These are phyloP conservation scores for Zoanthus solanderi DNA, from an alignment of 92 coral and sea anemone species.

Conservation along the genomic window DNA sequence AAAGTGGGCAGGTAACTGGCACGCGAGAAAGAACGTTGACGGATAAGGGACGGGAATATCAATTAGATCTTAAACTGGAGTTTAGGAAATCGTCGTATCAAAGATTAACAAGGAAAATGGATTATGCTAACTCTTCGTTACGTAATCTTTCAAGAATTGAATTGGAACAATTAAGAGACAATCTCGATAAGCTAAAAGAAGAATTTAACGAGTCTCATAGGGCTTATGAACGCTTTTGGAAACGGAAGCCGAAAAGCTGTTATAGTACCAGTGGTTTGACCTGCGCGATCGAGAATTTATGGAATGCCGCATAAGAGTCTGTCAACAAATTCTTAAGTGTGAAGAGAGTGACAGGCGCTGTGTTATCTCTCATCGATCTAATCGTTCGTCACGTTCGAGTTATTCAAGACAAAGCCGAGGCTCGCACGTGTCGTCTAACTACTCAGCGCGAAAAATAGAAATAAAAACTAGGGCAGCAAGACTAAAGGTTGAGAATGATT, in stretches of 20 bases:
- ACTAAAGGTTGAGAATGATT: conserved; percentile 42
- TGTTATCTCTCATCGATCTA: conserved; percentile 30
- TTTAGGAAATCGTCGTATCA: conserved; percentile 26
- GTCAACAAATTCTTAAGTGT: conserved; percentile 36
- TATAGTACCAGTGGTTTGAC: conserved; percentile 49
- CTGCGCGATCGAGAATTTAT: conserved; percentile 43
- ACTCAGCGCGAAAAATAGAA: conserved; percentile 21
- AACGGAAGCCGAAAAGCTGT: conserved; percentile 22
- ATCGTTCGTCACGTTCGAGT: conserved; percentile 22
- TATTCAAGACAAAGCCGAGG: conserved; percentile 19
- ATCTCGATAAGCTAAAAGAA: conserved; percentile 37
- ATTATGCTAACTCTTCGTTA: conserved; percentile 23
- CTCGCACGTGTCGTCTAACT: conserved; percentile 37
- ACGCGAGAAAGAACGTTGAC: conserved; percentile 18
- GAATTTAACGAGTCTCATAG: conserved; percentile 34
- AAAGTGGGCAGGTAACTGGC: conserved; percentile 25
- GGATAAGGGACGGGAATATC: conserved; percentile 27
- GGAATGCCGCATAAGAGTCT: conserved; percentile 46
- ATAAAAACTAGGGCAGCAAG: conserved; percentile 50
- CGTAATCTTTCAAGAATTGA: conserved; percentile 23
- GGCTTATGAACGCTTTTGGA: conserved; percentile 28
- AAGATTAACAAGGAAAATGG: conserved; percentile 26
- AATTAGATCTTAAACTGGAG: conserved; percentile 23
- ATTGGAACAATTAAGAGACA: conserved; percentile 43
- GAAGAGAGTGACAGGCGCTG: conserved; percentile 24